Evolutionary conservation across 2,113 vertebrate genomes (phyloP).

Genomic region (Corynorhinus townsendii): DNA sequence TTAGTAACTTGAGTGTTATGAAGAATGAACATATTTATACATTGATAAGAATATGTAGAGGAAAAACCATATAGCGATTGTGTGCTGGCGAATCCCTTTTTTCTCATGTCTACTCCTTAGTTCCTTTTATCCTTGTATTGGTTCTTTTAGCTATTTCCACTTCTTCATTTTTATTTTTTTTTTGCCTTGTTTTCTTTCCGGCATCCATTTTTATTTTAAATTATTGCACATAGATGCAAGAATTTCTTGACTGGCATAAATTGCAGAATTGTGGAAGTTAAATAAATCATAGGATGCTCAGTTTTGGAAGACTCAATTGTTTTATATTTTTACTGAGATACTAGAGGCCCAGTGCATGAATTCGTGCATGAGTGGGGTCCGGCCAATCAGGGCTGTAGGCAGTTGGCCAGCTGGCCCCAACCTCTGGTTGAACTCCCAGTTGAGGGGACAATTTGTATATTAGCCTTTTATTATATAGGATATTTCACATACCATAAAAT

Average conservation of each 20-base stretch:
- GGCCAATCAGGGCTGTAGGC: no score
- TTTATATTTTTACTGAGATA: neutral
- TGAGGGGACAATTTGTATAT: no score
- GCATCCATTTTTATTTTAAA: slow-evolving; percentile 21
- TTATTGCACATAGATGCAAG: neutral
- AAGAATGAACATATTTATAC: neutral
- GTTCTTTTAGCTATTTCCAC: neutral
- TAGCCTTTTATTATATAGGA: no score
- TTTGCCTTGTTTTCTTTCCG: neutral
- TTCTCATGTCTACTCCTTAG: neutral
- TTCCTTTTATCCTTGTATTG: neutral
- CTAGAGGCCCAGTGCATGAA: no score
- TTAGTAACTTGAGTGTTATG: neutral
- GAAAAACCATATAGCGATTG: neutral
- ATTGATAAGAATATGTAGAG: neutral
- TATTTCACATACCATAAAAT: neutral
- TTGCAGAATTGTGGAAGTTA: slow-evolving; percentile 14
- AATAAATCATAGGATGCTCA: neutral
- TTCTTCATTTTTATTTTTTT: neutral
- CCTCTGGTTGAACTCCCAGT: no score
- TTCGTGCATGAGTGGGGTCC: no score
- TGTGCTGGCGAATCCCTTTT: neutral
- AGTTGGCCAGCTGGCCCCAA: no score
- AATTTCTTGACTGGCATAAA: neutral
- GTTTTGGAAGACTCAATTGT: neutral